Evolutionary conservation across 2,113 vertebrate species (phyloP).

Genomic region (Onychostoma macrolepis): DNA sequence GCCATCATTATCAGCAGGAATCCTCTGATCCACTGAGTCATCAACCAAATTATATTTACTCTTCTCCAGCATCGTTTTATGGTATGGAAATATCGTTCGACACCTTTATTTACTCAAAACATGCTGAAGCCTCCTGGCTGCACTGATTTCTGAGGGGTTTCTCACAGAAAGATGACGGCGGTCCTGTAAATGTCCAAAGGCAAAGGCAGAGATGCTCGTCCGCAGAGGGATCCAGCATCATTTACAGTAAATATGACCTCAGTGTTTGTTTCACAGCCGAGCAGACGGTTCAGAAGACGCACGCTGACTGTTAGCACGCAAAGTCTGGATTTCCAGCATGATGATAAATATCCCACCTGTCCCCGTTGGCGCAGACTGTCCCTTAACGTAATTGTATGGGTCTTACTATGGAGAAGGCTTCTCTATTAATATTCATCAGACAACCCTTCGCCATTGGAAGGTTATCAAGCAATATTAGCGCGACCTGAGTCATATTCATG

Average conservation of each 20-base stretch:
- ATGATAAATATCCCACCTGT: background rate
- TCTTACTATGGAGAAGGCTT: constrained; percentile 2
- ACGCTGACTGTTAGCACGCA: background rate
- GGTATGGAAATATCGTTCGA: background rate
- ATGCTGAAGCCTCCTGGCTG: background rate
- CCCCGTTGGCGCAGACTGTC: constrained; percentile 20
- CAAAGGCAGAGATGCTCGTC: background rate
- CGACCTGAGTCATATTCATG: background rate
- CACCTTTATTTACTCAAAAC: constrained; percentile 4
- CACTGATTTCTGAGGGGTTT: background rate
- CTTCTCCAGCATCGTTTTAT: constrained; percentile 83
- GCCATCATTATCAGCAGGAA: constrained; percentile 93
- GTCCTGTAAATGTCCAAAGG: background rate
- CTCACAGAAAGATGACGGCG: background rate
- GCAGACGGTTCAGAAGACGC: background rate
- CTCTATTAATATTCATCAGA: constrained; percentile 14
- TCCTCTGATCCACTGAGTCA: constrained; percentile 87
- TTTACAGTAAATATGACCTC: constrained; percentile 18
- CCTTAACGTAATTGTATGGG: background rate
- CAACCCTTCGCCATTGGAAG: background rate
- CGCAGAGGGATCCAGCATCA: background rate
- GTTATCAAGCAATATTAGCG: background rate
- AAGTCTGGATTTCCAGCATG: constrained; percentile 21
- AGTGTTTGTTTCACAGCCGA: background rate
- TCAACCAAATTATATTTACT: constrained; percentile 95